Conservation (phyloP, 2,113 vertebrate genomes). For the Peromyscus californicus region DNA sequence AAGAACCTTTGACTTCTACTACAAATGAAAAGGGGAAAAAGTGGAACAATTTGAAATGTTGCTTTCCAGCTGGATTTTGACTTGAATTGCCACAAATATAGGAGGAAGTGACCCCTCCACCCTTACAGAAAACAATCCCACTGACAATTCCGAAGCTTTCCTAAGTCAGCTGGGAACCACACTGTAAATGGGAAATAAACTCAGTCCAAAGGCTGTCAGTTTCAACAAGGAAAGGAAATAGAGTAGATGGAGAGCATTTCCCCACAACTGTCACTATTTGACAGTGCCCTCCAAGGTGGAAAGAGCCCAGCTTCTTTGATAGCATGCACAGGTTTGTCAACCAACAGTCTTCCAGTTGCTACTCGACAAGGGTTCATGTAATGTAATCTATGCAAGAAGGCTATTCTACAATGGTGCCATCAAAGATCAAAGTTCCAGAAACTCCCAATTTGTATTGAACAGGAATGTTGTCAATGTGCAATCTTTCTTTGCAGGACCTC, state of each 20-base stretch:
- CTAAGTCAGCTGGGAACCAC: conserved; percentile 78
- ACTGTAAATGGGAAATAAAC: conserved; percentile 83
- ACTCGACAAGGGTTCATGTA: background rate
- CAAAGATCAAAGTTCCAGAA: background rate
- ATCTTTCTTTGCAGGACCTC: background rate
- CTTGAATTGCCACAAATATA: conserved; percentile 51
- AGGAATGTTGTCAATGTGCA: background rate
- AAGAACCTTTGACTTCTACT: conserved; percentile 68
- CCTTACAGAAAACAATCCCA: conserved; percentile 73
- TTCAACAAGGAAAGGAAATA: conserved; percentile 84
- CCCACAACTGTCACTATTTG: conserved; percentile 73
- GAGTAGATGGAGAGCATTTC: conserved; percentile 83
- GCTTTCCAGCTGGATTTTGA: conserved; percentile 78
- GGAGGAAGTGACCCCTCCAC: conserved; percentile 60
- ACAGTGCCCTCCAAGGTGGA: conserved; percentile 73
- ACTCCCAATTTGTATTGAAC: background rate
- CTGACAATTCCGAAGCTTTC: conserved; percentile 80
- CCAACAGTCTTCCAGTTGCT: background rate
- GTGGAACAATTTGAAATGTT: background rate
- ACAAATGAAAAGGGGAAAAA: conserved; percentile 7
- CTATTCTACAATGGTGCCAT: background rate
- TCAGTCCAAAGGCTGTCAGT: conserved; percentile 84
- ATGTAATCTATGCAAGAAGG: background rate
- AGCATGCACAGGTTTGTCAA: background rate
- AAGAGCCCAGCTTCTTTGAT: conserved; percentile 73